Evolutionary conservation across 2,888 invertebrate genomes (phyloP).

Genomic region (Scaptomyza caliginosa): DNA sequence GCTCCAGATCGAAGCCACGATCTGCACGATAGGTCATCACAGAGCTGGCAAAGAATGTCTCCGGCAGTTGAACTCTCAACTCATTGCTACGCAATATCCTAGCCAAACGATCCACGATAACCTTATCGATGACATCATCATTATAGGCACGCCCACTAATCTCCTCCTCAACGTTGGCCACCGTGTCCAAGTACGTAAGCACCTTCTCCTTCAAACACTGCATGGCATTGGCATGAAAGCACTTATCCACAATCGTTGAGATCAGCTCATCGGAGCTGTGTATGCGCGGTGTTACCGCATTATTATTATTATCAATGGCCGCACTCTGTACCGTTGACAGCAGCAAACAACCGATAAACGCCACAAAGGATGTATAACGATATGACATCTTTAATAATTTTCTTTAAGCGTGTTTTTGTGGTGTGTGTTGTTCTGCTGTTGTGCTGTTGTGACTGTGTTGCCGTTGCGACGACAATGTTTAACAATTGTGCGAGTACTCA

Average conservation of each 20-base stretch:
- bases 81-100: constrained; percentile 90
- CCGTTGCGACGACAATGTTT: constrained; percentile 84
- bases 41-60: constrained; percentile 88
- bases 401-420: constrained; percentile 67
- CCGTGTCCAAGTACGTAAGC: constrained; percentile 89
- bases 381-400: constrained; percentile 55
- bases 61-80: constrained; percentile 89
- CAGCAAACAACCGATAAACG: constrained; percentile 85
- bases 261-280: constrained; percentile 89
- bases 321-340: constrained; percentile 84
- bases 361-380: constrained; percentile 84
- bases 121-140: constrained; percentile 88
- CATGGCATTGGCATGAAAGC: constrained; percentile 88
- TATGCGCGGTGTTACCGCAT: constrained; percentile 86
- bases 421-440: constrained; percentile 51
- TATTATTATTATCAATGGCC: constrained; percentile 80
- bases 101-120: constrained; percentile 89
- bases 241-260: constrained; percentile 89
- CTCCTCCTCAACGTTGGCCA: constrained; percentile 87
- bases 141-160: constrained; percentile 86
- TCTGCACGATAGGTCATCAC: constrained; percentile 88
- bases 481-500: constrained; percentile 81
- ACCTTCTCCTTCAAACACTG: constrained; percentile 92
- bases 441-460: constrained; percentile 80
- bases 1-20: constrained; percentile 87